These are phyloP conservation scores for Siderastrea siderea DNA, from an alignment of 92 coral and sea anemone genomes.

Conservation along the genomic window DNA sequence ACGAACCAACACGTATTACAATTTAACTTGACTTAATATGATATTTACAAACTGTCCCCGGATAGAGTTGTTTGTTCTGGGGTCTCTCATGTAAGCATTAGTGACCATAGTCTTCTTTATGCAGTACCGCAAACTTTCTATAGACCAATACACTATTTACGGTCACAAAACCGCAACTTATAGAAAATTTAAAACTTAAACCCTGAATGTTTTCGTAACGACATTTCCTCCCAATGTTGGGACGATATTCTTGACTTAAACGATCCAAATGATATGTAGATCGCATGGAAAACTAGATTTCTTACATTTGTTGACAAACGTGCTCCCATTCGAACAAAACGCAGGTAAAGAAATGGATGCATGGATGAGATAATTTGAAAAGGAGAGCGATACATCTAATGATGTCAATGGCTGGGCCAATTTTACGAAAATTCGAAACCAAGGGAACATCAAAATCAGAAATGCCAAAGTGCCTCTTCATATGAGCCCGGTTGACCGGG, in stretches of 20 bases:
- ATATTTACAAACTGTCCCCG: constrained; percentile 5
- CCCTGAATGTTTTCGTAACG: constrained; percentile 10
- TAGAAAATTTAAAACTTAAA: constrained; percentile 33
- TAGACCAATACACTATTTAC: constrained; percentile 7
- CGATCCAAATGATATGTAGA: constrained; percentile 56
- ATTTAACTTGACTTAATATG: constrained; percentile 15
- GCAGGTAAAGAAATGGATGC: constrained; percentile 21
- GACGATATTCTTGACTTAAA: constrained; percentile 9
- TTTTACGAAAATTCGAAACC: constrained; percentile 39
- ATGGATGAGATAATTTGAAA: background rate
- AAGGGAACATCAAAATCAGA: constrained; percentile 38
- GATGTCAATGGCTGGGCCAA: constrained; percentile 17
- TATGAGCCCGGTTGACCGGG: too few species aligned
- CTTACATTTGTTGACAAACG: constrained; percentile 24
- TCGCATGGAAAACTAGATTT: constrained; percentile 45
- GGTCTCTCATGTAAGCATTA: constrained; percentile 57
- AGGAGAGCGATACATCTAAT: constrained; percentile 9
- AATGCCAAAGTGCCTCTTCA: constrained; percentile 13
- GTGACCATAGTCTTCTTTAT: background rate
- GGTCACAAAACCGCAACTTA: constrained; percentile 51
- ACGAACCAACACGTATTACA: constrained; percentile 47
- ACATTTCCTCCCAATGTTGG: constrained; percentile 47
- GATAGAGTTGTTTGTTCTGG: constrained; percentile 41
- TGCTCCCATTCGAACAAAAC: constrained; percentile 47
- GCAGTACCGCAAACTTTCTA: constrained; percentile 67